A percentile compares a stretch with the other conserved stretches of the same genome.
phyloP scores from a whole-genome alignment of 2,888 invertebrate genomes.

The Zelleria hepariella region DNA sequence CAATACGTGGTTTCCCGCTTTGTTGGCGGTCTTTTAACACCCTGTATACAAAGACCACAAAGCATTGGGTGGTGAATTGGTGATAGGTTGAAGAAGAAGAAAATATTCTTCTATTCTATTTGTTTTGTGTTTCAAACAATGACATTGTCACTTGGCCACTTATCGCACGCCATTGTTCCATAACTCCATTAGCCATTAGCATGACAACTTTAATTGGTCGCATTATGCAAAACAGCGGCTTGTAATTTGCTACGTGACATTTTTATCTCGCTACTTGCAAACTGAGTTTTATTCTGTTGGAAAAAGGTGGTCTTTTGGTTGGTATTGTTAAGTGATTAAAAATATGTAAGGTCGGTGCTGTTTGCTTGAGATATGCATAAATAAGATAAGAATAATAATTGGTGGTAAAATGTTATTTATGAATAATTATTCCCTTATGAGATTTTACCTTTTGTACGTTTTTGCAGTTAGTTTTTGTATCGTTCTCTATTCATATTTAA shows the following conservation, averaged over 20 bases:
- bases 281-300: not conserved
- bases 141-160: constrained; percentile 7
- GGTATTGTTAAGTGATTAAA: not conserved
- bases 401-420: too few species aligned
- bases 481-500: too few species aligned
- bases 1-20: too few species aligned
- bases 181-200: constrained; percentile 30
- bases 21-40: too few species aligned
- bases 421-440: too few species aligned
- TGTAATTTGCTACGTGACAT: constrained; percentile 14
- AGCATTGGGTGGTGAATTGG: too few species aligned
- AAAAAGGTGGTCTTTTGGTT: not conserved
- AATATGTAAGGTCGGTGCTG: not conserved
- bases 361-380: not conserved
- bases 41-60: too few species aligned
- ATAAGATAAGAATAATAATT: too few species aligned
- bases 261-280: not conserved
- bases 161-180: constrained; percentile 51
- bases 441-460: too few species aligned
- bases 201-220: constrained; percentile 35
- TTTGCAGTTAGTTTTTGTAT: too few species aligned
- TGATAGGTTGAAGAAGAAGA: not conserved
- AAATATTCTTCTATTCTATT: not conserved
- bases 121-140: not conserved
- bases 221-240: constrained; percentile 35